Evolutionary conservation across 2,797 vertebrate genomes (phyloP).

Genomic region (Gallinago solitaria): DNA sequence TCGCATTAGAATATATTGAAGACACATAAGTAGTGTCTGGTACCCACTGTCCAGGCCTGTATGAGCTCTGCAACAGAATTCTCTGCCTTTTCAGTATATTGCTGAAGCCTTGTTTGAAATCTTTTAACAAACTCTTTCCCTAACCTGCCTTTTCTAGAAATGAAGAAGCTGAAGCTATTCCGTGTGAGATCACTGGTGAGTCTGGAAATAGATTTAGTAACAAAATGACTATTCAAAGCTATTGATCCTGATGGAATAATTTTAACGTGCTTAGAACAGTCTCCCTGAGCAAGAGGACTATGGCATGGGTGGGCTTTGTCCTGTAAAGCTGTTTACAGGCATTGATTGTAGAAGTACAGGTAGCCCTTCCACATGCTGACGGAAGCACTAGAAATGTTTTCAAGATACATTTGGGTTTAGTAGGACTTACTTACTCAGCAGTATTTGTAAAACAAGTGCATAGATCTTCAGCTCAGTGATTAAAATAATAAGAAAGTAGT

Average conservation of each 20-base stretch:
- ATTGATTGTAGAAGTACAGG: background rate
- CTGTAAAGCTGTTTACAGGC: background rate
- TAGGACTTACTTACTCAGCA: background rate
- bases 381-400: background rate
- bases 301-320: background rate
- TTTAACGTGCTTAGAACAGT: background rate
- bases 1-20: background rate
- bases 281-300: background rate
- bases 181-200: constrained; percentile 76
- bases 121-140: background rate
- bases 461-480: background rate
- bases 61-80: background rate
- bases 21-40: background rate
- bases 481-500: background rate
- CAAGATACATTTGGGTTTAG: background rate
- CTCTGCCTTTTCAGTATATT: background rate
- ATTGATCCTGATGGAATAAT: background rate
- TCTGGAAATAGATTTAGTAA: background rate
- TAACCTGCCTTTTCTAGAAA: constrained; percentile 51
- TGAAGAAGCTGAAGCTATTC: constrained; percentile 51
- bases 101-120: background rate
- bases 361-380: accelerated
- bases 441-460: background rate
- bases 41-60: background rate
- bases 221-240: background rate